Conservation (phyloP, 2,113 vertebrate genomes). For the Lanius collurio region DNA sequence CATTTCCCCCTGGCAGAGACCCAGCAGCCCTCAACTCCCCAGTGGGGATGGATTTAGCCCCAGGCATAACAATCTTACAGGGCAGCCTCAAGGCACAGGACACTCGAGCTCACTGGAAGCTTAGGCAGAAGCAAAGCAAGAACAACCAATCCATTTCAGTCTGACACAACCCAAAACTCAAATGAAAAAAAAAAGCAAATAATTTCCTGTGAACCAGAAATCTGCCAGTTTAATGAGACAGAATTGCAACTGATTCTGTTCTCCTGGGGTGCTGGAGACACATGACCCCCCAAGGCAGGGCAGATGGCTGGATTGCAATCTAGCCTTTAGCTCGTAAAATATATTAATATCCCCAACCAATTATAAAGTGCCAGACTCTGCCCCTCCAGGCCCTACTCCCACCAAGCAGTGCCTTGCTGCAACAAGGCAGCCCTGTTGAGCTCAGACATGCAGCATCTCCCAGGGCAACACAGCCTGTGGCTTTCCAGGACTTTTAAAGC, state of each 20-base stretch:
- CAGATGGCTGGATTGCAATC: slow-evolving; percentile 26
- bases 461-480: neutral
- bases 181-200: neutral
- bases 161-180: neutral
- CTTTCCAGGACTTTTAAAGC: neutral
- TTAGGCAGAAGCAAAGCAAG: neutral
- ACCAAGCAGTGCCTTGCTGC: accelerated
- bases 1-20: neutral
- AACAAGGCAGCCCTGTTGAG: neutral
- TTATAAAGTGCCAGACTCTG: neutral
- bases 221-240: neutral
- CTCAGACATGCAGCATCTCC: neutral
- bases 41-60: neutral
- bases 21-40: neutral
- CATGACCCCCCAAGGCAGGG: neutral
- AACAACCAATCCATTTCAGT: neutral
- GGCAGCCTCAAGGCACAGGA: neutral
- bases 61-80: neutral
- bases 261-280: neutral
- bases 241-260: neutral
- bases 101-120: neutral
- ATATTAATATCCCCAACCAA: slow-evolving; percentile 21
- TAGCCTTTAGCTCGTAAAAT: neutral
- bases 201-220: slow-evolving; percentile 38
- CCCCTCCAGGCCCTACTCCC: neutral